Evolutionary conservation across 2,888 invertebrate genomes (phyloP).

Genomic region (Hirudinaria manillensis): DNA sequence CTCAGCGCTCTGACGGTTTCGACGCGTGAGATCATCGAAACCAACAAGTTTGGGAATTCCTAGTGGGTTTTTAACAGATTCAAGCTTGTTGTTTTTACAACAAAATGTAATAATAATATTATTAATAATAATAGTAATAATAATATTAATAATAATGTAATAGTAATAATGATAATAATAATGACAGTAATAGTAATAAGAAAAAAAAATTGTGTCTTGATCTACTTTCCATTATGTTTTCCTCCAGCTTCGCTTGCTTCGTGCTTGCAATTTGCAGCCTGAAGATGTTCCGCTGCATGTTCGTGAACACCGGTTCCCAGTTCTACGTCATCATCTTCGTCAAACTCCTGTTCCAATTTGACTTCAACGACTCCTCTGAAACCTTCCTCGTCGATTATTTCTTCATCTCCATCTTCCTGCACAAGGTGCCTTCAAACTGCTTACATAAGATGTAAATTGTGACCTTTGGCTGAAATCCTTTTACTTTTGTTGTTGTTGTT

Average conservation of each 20-base stretch:
- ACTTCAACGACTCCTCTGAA: conserved; percentile 70
- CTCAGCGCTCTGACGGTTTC: conserved; percentile 81
- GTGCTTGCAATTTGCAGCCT: conserved; percentile 78
- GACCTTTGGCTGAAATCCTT: too few species aligned
- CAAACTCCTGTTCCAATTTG: conserved; percentile 77
- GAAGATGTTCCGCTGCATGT: conserved; percentile 76
- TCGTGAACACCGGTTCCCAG: conserved; percentile 83
- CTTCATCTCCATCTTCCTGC: conserved; percentile 77
- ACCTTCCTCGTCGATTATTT: conserved; percentile 88
- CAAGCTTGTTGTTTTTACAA: not conserved
- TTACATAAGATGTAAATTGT: not conserved
- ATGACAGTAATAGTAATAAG: too few species aligned
- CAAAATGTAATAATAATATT: not conserved
- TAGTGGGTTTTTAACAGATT: conserved; percentile 40
- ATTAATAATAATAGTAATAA: not conserved
- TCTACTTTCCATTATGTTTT: too few species aligned
- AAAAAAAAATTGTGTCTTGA: too few species aligned
- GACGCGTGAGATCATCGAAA: conserved; percentile 65
- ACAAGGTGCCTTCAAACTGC: conserved; percentile 62
- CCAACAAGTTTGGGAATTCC: conserved; percentile 65
- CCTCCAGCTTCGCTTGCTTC: conserved; percentile 64
- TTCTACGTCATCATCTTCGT: conserved; percentile 85
- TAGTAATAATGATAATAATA: too few species aligned
- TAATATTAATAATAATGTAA: too few species aligned
- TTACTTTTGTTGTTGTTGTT: not conserved